Conservation (phyloP, 2,888 invertebrate genomes). For the Sthenelais limicola region DNA sequence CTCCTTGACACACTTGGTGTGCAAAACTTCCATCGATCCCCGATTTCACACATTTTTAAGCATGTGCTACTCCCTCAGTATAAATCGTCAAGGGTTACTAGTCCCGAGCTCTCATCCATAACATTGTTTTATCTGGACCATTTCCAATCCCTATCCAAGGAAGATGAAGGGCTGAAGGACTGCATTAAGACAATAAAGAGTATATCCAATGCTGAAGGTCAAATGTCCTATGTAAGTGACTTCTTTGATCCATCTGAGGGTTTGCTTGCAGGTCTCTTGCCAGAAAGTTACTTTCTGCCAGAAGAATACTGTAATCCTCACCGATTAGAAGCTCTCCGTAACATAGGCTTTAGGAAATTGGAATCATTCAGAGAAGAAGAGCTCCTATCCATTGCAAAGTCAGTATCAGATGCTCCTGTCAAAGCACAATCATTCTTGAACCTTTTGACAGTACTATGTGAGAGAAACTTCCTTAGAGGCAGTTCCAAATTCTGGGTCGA, state of each 20-base stretch:
- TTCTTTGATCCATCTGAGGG: no score
- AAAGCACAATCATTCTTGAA: slow-evolving; percentile 40
- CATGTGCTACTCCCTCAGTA: slow-evolving; percentile 47
- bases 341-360: slow-evolving; percentile 17
- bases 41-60: slow-evolving; percentile 26
- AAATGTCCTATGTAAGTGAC: no score
- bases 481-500: slow-evolving; percentile 41
- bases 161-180: slow-evolving; percentile 42
- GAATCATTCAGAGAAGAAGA: slow-evolving; percentile 47
- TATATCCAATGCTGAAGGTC: no score
- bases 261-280: no score
- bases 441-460: slow-evolving; percentile 12
- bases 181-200: slow-evolving; percentile 24
- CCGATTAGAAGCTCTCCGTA: neutral
- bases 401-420: slow-evolving; percentile 40
- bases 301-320: no score
- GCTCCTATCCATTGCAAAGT: slow-evolving; percentile 47
- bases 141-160: slow-evolving; percentile 43
- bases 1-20: slow-evolving; percentile 48
- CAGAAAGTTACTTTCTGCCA: no score
- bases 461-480: neutral
- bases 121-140: slow-evolving; percentile 51
- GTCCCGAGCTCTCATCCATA: slow-evolving; percentile 45
- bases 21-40: slow-evolving; percentile 3
- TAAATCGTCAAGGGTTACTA: slow-evolving; percentile 49